Evolutionary conservation across 1,140 invertebrate species (phyloP), one percentile per base, ranked within the genome.

Genomic region (Sesamia nonagrioides): DNA sequence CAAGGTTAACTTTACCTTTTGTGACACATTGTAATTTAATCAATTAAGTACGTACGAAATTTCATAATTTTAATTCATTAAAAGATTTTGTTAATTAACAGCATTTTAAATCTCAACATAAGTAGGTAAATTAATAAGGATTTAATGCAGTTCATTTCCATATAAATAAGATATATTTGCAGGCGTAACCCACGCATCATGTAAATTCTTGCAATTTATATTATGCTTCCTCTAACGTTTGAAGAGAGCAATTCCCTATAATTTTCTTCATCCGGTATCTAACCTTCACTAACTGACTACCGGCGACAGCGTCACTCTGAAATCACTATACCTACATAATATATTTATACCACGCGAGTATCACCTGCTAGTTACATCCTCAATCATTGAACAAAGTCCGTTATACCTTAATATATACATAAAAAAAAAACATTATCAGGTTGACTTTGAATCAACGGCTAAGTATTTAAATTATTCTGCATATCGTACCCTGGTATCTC

Each of bases 311-410:
- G 37, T 63, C 35, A 63, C 33, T 63, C 61, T 48, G 7, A 68
- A 48, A 15, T 48, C 18, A 40, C 56, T 60, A 63, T n/a, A n/a
- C n/a, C n/a, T n/a, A n/a, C n/a, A n/a, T n/a, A n/a, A n/a, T n/a
- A n/a, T n/a, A n/a, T 63, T 68, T 68, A 35, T 58, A 74, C 54
- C 71, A 72, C 56, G 40, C 40, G 42, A 54, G 71, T 56, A 74
- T 58, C 50, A 33, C 54, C 35, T 78, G 76, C 52, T 58, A 42
- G 35, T 74, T 54, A 74, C 52, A 72, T 68, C 42, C 42, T 33
- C 40, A 68, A 13, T 33, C 42, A 27, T 21, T 69, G 21, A 27
- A 7, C 66, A 69, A 69, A 69, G 66, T 69, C 66, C 42, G 17
- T 42, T 21, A 21, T 40, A 69, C 42, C 11, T 27, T 15, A 27